These are phyloP conservation scores for Harpagifer antarcticus DNA, from an alignment of 2,797 vertebrate genomes.

Conservation along the genomic window DNA sequence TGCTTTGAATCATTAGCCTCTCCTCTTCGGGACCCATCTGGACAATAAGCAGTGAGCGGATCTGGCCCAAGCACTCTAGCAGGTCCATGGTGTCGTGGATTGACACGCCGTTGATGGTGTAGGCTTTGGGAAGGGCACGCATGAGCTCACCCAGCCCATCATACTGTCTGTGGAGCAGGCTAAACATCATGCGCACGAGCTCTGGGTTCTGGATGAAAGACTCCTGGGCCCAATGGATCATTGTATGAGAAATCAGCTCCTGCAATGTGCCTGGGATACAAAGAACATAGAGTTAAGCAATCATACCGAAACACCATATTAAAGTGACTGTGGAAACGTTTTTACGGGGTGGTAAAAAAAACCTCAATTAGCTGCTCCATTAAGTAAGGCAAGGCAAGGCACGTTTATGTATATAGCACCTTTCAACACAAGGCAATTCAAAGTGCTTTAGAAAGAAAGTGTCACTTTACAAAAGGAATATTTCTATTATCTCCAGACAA, in stretches of 20 bases:
- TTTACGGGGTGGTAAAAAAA: neutral
- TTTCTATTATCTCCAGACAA: neutral
- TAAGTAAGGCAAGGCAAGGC: too few species aligned
- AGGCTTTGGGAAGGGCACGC: slow-evolving; percentile 92
- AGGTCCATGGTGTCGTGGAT: slow-evolving; percentile 93
- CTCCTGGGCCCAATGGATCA: slow-evolving; percentile 97
- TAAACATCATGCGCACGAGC: slow-evolving; percentile 96
- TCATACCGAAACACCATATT: neutral
- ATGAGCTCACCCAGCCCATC: slow-evolving; percentile 93
- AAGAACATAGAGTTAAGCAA: neutral
- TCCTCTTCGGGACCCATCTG: slow-evolving; percentile 99
- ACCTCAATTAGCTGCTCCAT: neutral
- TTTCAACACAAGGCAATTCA: too few species aligned
- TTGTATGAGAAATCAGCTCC: slow-evolving; percentile 95
- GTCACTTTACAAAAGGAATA: too few species aligned
- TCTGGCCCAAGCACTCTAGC: slow-evolving; percentile 94
- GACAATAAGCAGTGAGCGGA: slow-evolving; percentile 95
- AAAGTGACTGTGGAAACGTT: neutral
- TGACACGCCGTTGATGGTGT: slow-evolving; percentile 91
- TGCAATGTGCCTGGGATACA: slow-evolving; percentile 88
- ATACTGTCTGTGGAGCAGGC: slow-evolving; percentile 94
- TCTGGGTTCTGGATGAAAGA: slow-evolving; percentile 97
- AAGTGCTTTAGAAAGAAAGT: too few species aligned
- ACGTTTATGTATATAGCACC: too few species aligned
- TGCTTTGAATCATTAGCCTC: slow-evolving; percentile 98